Evolutionary conservation across 2,113 vertebrate genomes (phyloP).

Genomic region (Emydura subglobosa): DNA sequence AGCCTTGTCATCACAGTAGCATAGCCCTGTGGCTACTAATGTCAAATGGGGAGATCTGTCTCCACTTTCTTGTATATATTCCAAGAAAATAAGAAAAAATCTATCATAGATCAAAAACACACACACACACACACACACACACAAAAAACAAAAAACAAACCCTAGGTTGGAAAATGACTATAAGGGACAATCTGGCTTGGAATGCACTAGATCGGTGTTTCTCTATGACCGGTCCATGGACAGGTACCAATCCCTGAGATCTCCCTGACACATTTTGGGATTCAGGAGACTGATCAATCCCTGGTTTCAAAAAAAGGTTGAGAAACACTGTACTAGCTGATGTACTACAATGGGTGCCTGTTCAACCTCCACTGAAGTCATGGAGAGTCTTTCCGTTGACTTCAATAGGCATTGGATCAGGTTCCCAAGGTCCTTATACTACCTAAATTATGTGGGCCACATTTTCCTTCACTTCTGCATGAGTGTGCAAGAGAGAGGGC

Average conservation of each 20-base stretch:
- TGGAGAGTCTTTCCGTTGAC: not conserved
- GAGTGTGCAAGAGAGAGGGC: not conserved
- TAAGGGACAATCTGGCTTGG: not conserved
- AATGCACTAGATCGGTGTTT: not conserved
- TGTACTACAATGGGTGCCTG: not conserved
- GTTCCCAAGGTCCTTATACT: not conserved
- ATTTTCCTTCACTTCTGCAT: not conserved
- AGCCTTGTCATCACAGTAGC: not conserved
- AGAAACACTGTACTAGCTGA: not conserved
- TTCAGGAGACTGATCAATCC: no score
- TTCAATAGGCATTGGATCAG: not conserved
- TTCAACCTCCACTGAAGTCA: not conserved
- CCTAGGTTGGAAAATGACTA: rapidly evolving
- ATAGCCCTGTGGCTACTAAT: not conserved
- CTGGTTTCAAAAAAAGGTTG: not conserved
- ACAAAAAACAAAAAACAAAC: no score
- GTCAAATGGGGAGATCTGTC: not conserved
- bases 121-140: no score
- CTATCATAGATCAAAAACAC: not conserved
- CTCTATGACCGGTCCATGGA: not conserved
- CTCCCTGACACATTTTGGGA: not conserved
- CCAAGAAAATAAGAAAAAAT: not conserved
- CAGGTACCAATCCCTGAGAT: not conserved
- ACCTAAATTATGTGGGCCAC: not conserved
- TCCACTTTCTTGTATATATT: not conserved